phyloP scores from a whole-genome alignment of 1,140 invertebrate genomes.

The Planococcus citri region DNA sequence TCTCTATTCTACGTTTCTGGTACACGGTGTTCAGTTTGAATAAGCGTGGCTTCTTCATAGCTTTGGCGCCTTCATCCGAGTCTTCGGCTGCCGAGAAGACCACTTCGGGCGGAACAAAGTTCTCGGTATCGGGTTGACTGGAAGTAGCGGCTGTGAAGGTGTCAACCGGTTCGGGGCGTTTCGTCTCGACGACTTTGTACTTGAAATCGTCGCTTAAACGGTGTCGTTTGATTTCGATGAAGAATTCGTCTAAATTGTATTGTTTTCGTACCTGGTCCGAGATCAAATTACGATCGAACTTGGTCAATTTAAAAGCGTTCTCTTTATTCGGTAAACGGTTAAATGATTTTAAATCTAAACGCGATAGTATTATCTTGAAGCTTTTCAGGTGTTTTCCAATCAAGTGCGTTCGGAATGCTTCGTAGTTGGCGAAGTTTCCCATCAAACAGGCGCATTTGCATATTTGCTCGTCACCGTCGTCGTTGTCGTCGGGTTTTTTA shows the following conservation, averaged over 20 bases:
- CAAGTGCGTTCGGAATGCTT: neutral
- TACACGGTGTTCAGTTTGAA: neutral
- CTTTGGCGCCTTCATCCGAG: neutral
- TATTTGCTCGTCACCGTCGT: neutral
- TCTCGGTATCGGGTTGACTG: neutral
- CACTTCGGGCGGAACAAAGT: neutral
- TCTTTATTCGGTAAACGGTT: neutral
- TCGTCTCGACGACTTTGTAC: neutral
- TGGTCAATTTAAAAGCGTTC: neutral
- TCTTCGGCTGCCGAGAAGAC: neutral
- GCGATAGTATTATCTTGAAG: neutral
- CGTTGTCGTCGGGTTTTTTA: too few relatives aligned
- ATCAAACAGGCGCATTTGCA: neutral
- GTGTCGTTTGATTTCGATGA: neutral
- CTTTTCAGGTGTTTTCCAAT: neutral
- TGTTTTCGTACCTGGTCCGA: neutral
- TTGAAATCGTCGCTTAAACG: neutral
- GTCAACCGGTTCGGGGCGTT: neutral
- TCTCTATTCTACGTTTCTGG: neutral
- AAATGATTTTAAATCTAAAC: neutral
- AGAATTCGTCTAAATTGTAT: neutral
- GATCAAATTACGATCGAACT: neutral
- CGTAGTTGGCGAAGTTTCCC: neutral
- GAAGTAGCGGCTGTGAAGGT: too few relatives aligned
- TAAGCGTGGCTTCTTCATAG: neutral